Evolutionary conservation across 2,113 vertebrate species (phyloP).

Genomic region (Lates calcarifer): DNA sequence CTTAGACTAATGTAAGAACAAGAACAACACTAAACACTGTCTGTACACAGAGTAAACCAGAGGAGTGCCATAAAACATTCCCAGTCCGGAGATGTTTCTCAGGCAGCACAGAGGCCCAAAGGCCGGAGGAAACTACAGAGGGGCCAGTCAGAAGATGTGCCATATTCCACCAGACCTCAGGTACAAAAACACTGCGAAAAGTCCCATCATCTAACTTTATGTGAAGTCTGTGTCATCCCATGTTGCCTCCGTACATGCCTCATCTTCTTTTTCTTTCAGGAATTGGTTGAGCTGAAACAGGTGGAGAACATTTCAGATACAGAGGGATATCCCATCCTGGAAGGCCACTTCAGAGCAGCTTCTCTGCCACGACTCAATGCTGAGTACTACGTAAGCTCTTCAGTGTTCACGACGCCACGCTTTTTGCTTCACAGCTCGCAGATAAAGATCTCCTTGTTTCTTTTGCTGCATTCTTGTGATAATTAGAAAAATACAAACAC

Average conservation of each 20-base stretch:
- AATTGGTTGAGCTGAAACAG: slow-evolving; percentile 90
- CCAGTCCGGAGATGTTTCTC: slow-evolving; percentile 88
- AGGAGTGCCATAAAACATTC: slow-evolving; percentile 89
- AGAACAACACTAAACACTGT: slow-evolving; percentile 1
- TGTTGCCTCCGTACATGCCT: background rate
- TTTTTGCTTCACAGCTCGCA: background rate
- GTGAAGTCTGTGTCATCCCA: background rate
- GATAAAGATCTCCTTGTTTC: background rate
- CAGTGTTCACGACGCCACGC: background rate
- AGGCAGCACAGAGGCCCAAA: slow-evolving; percentile 84
- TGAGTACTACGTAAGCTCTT: slow-evolving; percentile 90
- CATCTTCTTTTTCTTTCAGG: slow-evolving; percentile 62
- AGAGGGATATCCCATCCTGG: slow-evolving; percentile 88
- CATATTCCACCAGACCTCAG: slow-evolving; percentile 76
- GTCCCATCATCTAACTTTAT: background rate
- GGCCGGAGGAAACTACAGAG: slow-evolving; percentile 85
- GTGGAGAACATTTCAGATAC: slow-evolving; percentile 85
- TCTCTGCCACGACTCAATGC: slow-evolving; percentile 95
- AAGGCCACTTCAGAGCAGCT: slow-evolving; percentile 91
- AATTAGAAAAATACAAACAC: background rate
- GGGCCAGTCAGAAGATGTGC: slow-evolving; percentile 91
- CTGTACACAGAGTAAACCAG: slow-evolving; percentile 80
- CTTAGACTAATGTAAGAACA: background rate
- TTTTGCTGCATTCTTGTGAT: background rate
- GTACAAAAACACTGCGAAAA: slow-evolving; percentile 52